phyloP scores from a whole-genome alignment of 2,888 invertebrate genomes.

The Sarcophaga variegata region DNA sequence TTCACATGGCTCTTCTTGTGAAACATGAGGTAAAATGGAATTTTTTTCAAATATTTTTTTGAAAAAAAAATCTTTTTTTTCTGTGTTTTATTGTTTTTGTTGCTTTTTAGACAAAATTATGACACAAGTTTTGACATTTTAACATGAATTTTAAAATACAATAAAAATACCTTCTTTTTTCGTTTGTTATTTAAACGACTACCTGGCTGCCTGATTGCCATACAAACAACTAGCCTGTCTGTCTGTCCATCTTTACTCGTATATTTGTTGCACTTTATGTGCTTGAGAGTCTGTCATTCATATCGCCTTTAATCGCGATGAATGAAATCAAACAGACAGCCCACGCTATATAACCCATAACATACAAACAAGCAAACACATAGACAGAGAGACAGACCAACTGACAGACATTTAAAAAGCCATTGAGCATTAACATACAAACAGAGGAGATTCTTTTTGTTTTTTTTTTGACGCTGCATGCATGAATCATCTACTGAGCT shows the following conservation, averaged over 20 bases:
- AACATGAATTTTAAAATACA: slow-evolving; percentile 49
- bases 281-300: background rate
- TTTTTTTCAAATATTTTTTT: too few species aligned
- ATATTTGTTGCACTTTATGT: background rate
- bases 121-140: slow-evolving; percentile 55
- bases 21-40: too few species aligned
- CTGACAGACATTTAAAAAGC: background rate
- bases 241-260: background rate
- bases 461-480: slow-evolving; percentile 6
- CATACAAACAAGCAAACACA: slow-evolving; percentile 4
- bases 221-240: slow-evolving; percentile 19
- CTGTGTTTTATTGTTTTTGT: background rate
- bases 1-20: too few species aligned
- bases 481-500: slow-evolving; percentile 54
- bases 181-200: slow-evolving; percentile 43
- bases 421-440: slow-evolving; percentile 18
- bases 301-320: background rate
- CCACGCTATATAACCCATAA: slow-evolving; percentile 37
- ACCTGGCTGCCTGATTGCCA: slow-evolving; percentile 59
- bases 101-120: slow-evolving; percentile 19
- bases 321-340: slow-evolving; percentile 39
- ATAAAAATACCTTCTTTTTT: slow-evolving; percentile 46
- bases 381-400: background rate
- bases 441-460: background rate
- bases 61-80: too few species aligned